Evolutionary conservation across 2,888 invertebrate genomes (phyloP), one percentile per base, ranked within the genome.

Genomic region (Chaitophorus viminalis): DNA sequence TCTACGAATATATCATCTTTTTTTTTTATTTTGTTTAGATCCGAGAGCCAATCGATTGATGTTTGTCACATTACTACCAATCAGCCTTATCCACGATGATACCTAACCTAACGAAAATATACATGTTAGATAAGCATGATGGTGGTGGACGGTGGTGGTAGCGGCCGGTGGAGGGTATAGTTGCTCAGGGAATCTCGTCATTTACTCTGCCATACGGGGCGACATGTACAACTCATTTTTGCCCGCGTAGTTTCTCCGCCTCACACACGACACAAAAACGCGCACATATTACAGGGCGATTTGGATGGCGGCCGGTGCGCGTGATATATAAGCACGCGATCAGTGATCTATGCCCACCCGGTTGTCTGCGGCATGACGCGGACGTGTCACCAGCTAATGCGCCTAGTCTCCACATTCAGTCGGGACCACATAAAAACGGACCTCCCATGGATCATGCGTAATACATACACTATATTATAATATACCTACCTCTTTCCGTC

Each of bases 381-480:
- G 78, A 86, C 86, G 86, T 86, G 86, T 86, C 86, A 86, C 86
- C 78, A 72, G 70, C 86, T 86, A 86, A 86, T 86, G 86, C 72
- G 86, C 68, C 86, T 54, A 60, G 86, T 78, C 72, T 72, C 86
- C 46, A 9, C 78, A 54, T 72, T 72, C 72, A 72, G 86, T 78
- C 78, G 78, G 86, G 78, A 78, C 86, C 86, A 72, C 86, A 72
- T 86, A 86, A 86, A 86, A 86, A 77, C 86, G 70, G 86, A 86
- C 86, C 86, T 86, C 86, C 86, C 86, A 86, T 86, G 86, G 85
- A 86, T 78, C 60, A 25, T 39, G 31, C 70, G 46, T 52, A n/a
- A 54, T 72, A 29, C 18, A 21, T 81, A 81, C n/a, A 21, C 17
- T 68, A 68, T 54, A 52, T 52, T 46, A 46, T 46, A 29, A 31